phyloP scores from a whole-genome alignment of 2,797 vertebrate genomes.

The Melanotaenia trifasciata region DNA sequence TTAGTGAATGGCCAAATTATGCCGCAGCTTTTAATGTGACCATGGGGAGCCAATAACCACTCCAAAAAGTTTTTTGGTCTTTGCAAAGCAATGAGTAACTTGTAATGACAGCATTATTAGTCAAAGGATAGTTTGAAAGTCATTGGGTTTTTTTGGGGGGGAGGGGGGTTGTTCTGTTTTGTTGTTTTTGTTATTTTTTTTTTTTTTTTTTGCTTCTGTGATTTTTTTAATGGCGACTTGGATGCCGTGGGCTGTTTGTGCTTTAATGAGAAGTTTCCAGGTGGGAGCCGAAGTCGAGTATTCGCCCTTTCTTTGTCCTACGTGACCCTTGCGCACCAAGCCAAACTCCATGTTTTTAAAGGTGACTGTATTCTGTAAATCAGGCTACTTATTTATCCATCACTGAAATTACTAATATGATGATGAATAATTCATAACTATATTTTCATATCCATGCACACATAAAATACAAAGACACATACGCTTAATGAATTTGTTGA shows the following conservation, averaged over 20 bases:
- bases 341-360: conserved; percentile 13
- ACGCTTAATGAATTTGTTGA: background rate
- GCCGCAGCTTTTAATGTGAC: conserved; percentile 74
- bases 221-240: conserved; percentile 68
- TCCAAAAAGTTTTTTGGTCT: conserved; percentile 66
- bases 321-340: conserved; percentile 44
- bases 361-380: conserved; percentile 11
- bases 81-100: conserved; percentile 64
- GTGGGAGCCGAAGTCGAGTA: conserved; percentile 60
- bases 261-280: conserved; percentile 74
- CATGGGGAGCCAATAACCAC: conserved; percentile 61
- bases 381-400: conserved; percentile 21
- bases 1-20: conserved; percentile 78
- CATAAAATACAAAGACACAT: background rate
- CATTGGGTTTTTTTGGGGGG: conserved; percentile 28
- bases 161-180: too few species aligned
- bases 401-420: conserved; percentile 5
- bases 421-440: conserved; percentile 19
- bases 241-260: conserved; percentile 57
- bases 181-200: too few species aligned
- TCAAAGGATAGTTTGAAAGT: conserved; percentile 74
- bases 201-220: conserved; percentile 59
- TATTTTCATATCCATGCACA: conserved; percentile 12
- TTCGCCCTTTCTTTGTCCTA: conserved; percentile 51
- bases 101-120: conserved; percentile 69